Evolutionary conservation across 1,140 invertebrate genomes (phyloP).

Genomic region (Cyclina sinensis): DNA sequence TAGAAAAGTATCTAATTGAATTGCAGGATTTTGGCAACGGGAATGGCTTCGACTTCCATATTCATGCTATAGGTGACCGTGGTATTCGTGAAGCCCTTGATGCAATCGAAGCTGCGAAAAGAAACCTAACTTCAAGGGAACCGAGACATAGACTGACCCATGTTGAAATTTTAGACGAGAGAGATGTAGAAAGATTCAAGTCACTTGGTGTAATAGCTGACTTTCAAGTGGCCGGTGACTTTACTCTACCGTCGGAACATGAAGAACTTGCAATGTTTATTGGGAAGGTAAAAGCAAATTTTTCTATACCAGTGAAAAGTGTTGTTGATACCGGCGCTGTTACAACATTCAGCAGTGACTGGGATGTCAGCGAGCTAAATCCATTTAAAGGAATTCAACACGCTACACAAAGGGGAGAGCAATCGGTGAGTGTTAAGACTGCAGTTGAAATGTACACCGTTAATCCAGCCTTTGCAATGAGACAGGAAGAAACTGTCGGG

Average conservation of each 20-base stretch:
- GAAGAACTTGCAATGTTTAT: conserved; percentile 21
- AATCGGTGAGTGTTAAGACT: conserved; percentile 56
- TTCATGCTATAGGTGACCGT: conserved; percentile 70
- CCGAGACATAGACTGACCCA: conserved; percentile 66
- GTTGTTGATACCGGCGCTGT: conserved; percentile 44
- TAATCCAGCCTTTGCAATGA: conserved; percentile 65
- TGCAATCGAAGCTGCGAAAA: conserved; percentile 48
- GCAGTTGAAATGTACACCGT: conserved; percentile 70
- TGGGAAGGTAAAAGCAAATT: conserved; percentile 31
- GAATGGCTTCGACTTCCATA: conserved; percentile 63
- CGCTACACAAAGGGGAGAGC: conserved; percentile 47
- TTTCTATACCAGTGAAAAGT: conserved; percentile 53
- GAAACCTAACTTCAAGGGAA: not conserved
- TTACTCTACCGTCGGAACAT: conserved; percentile 27
- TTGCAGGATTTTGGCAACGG: conserved; percentile 52
- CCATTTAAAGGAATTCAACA: conserved; percentile 66
- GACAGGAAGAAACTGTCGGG: conserved; percentile 67
- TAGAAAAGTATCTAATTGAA: conserved; percentile 55
- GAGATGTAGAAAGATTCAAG: conserved; percentile 44
- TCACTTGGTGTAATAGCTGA: conserved; percentile 60
- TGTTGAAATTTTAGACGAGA: conserved; percentile 48
- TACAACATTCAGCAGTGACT: conserved; percentile 67
- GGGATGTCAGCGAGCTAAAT: conserved; percentile 66
- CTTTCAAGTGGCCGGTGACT: conserved; percentile 69
- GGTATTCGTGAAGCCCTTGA: conserved; percentile 62